Evolutionary conservation across 37 sponge, comb jelly and placozoan genomes (phyloP).

Genomic region (Crambe crambe): DNA sequence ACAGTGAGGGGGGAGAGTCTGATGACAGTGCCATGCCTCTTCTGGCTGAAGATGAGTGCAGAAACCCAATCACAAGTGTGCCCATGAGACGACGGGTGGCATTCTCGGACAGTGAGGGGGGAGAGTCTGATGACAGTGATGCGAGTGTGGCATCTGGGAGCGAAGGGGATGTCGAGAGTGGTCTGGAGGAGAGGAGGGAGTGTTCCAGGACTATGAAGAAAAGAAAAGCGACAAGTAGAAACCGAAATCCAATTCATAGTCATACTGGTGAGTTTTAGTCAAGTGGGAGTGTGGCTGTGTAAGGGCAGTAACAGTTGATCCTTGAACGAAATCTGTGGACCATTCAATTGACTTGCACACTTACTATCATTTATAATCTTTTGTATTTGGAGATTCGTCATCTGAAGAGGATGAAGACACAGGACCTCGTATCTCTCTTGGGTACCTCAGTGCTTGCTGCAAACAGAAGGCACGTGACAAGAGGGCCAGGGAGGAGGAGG

Average conservation of each 20-base stretch:
- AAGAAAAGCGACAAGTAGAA: background rate
- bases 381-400: too few relatives aligned
- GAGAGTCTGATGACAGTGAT: background rate
- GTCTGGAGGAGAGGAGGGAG: background rate
- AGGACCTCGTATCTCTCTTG: background rate
- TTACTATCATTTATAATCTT: too few relatives aligned
- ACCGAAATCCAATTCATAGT: too few relatives aligned
- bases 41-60: slow-evolving; percentile 11
- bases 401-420: slow-evolving; percentile 25
- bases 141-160: slow-evolving; percentile 2
- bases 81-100: slow-evolving; percentile 19
- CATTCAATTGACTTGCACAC: too few relatives aligned
- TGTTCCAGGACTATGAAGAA: background rate
- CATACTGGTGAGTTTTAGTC: too few relatives aligned
- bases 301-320: too few relatives aligned
- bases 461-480: slow-evolving; percentile 10
- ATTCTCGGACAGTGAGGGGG: slow-evolving; percentile 16
- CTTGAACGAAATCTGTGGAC: too few relatives aligned
- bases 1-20: background rate
- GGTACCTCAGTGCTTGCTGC: slow-evolving; percentile 11
- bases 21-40: slow-evolving; percentile 19
- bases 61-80: too few relatives aligned
- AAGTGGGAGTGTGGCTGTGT: too few relatives aligned
- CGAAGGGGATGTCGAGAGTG: slow-evolving; percentile 10
- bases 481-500: background rate